Conservation (phyloP, 2,888 invertebrate species). For the Eubasilissa splendida region DNA sequence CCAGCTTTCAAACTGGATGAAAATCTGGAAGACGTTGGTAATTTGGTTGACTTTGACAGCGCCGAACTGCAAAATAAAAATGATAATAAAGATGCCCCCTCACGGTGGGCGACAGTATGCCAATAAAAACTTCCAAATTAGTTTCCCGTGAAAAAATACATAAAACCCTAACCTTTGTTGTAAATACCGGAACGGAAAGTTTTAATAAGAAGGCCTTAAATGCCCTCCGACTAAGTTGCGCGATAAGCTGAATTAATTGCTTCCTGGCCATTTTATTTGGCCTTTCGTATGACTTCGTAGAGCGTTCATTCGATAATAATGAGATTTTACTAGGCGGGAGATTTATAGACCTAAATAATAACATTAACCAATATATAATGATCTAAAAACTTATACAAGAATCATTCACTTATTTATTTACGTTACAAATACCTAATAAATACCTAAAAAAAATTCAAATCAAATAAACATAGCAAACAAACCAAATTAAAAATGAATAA, state of each 20-base stretch:
- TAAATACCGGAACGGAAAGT: conserved; percentile 18
- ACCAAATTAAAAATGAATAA: too few relatives aligned
- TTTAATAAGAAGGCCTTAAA: conserved; percentile 24
- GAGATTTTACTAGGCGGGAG: not conserved
- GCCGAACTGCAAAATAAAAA: too few relatives aligned
- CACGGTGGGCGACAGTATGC: not conserved
- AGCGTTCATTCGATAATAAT: conserved; percentile 7
- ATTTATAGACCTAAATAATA: not conserved
- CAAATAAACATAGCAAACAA: too few relatives aligned
- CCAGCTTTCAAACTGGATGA: too few relatives aligned
- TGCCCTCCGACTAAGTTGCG: not conserved
- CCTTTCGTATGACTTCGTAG: not conserved
- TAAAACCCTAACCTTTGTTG: not conserved
- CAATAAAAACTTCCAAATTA: not conserved
- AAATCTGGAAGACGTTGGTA: too few relatives aligned
- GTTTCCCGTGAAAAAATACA: not conserved
- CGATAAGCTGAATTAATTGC: conserved; percentile 21
- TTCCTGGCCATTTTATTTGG: conserved; percentile 11
- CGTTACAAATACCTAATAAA: too few relatives aligned
- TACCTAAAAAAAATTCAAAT: too few relatives aligned
- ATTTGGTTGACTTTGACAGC: too few relatives aligned
- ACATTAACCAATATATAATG: too few relatives aligned
- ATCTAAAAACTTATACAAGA: too few relatives aligned
- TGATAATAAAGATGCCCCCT: too few relatives aligned
- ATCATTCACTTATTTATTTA: too few relatives aligned